Conservation (phyloP, 2,888 invertebrate genomes). For the Nemurella pictetii region DNA sequence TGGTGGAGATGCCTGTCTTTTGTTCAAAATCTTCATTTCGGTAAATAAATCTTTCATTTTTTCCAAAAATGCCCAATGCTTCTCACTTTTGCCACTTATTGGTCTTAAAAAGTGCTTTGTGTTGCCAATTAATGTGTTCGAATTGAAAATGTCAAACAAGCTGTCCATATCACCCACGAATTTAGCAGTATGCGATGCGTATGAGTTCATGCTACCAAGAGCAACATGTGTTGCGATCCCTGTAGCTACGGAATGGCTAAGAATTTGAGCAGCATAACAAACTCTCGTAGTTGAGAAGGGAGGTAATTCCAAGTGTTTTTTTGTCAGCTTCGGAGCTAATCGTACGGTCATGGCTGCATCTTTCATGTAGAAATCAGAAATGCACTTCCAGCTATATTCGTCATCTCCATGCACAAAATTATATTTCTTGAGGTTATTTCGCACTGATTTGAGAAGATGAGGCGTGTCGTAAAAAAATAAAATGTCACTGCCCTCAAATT, state of each 20-base stretch:
- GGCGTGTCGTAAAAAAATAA: constrained; percentile 7
- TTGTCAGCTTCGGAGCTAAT: constrained; percentile 24
- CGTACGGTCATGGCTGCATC: no score
- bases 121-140: no score
- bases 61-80: constrained; percentile 26
- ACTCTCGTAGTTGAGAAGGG: constrained; percentile 23
- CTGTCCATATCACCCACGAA: no score
- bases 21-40: constrained; percentile 11
- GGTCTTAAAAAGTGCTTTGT: no score
- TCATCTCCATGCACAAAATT: not conserved
- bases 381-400: no score
- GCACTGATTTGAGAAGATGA: constrained; percentile 26
- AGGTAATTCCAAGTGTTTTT: constrained; percentile 6
- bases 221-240: no score
- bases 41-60: not conserved
- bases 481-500: not conserved
- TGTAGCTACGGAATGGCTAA: not conserved
- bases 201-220: no score
- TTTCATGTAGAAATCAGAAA: no score
- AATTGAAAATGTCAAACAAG: no score
- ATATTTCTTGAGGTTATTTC: constrained; percentile 28
- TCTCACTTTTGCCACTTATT: not conserved
- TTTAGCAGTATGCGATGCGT: no score
- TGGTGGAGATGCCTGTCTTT: not conserved
- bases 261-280: not conserved